Percentiles rank a stretch among this genome's conserved stretches.
Evolutionary conservation across 2,113 vertebrate genomes (phyloP).

Genomic region (human): DNA sequence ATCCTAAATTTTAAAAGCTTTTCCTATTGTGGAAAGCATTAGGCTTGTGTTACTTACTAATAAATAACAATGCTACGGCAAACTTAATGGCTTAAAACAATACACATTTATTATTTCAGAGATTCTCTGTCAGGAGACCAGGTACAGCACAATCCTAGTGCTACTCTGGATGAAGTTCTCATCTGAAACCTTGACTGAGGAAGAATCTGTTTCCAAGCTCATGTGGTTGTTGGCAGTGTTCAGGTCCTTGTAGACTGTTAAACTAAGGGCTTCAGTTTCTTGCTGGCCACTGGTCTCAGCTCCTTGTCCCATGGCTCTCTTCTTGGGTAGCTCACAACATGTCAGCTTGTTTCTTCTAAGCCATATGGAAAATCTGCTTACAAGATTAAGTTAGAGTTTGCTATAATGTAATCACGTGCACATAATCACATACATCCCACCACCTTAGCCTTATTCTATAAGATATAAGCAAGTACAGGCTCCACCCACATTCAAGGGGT

Average conservation of each 20-base stretch:
- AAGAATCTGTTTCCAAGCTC: neutral
- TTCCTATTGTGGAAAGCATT: neutral
- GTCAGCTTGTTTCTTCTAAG: neutral
- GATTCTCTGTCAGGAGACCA: neutral
- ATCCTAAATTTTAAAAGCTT: constrained; percentile 27
- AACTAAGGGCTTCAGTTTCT: neutral
- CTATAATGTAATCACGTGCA: neutral
- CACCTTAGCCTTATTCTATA: neutral
- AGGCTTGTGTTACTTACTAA: neutral
- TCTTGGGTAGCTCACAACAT: neutral
- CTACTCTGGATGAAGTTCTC: neutral
- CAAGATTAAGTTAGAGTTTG: neutral
- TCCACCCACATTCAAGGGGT: neutral
- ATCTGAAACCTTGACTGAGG: neutral
- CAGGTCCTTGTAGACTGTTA: neutral
- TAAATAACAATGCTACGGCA: neutral
- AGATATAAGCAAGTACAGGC: neutral
- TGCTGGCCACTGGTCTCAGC: neutral
- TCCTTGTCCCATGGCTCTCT: neutral
- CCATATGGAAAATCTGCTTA: neutral
- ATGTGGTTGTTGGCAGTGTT: neutral
- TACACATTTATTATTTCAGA: neutral
- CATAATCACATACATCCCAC: neutral
- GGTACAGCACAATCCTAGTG: neutral
- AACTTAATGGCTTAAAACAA: neutral